phyloP scores from a whole-genome alignment of 2,797 vertebrate species.

The Propithecus deckenii region DNA sequence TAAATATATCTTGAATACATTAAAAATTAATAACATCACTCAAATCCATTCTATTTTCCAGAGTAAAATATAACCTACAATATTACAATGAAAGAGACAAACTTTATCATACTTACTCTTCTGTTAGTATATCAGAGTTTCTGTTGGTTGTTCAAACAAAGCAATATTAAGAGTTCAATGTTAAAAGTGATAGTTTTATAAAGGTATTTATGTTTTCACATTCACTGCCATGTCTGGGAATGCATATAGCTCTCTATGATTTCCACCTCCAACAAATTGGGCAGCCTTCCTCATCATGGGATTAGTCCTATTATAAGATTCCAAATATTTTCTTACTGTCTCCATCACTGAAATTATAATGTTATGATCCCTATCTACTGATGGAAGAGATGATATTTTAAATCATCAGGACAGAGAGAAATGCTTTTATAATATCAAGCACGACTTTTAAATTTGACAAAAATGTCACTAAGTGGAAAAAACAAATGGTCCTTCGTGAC shows the following conservation, averaged over 20 bases:
- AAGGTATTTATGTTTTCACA: not conserved
- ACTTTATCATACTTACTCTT: not conserved
- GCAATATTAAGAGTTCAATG: not conserved
- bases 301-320: not conserved
- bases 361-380: not conserved
- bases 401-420: not conserved
- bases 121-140: not conserved
- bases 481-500: not conserved
- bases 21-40: not conserved
- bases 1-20: not conserved
- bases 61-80: not conserved
- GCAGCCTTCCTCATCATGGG: not conserved
- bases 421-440: not conserved
- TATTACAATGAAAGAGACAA: not conserved
- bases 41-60: not conserved
- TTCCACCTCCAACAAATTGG: not conserved
- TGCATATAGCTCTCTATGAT: not conserved
- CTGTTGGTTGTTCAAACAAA: not conserved
- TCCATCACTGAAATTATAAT: not conserved
- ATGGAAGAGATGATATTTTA: not conserved
- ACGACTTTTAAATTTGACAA: not conserved
- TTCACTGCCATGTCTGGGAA: not conserved
- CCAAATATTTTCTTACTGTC: not conserved
- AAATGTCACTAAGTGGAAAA: not conserved
- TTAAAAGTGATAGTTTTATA: not conserved